phyloP scores from a whole-genome alignment of 1,140 invertebrate species.

The Eupeodes corollae region DNA sequence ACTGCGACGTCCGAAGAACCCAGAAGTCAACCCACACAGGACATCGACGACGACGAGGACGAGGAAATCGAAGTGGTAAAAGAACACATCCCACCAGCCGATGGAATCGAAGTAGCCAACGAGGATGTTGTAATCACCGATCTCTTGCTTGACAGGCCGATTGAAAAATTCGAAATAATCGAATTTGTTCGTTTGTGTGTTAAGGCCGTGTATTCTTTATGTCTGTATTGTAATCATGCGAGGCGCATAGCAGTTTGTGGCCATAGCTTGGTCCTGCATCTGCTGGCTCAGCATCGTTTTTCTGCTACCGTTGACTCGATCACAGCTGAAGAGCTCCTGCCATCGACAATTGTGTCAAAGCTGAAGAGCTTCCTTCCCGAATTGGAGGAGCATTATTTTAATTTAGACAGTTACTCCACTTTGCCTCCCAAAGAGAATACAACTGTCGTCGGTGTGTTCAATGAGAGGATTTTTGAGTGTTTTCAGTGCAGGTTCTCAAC shows the following conservation, averaged over 20 bases:
- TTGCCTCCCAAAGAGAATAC: conserved; percentile 35
- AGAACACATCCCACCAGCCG: conserved; percentile 8
- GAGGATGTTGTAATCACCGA: conserved; percentile 55
- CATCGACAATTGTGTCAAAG: conserved; percentile 55
- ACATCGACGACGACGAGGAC: conserved; percentile 3
- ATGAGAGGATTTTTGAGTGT: conserved; percentile 60
- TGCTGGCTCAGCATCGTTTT: conserved; percentile 65
- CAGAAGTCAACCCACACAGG: background rate
- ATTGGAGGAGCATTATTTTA: conserved; percentile 52
- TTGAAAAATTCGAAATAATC: conserved; percentile 59
- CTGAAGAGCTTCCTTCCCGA: conserved; percentile 52
- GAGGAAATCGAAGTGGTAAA: conserved; percentile 7
- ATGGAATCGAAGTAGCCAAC: conserved; percentile 41
- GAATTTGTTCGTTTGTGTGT: conserved; percentile 61
- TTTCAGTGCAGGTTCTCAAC: conserved; percentile 70
- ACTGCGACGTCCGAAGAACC: background rate
- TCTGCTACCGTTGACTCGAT: conserved; percentile 58
- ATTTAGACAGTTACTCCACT: conserved; percentile 56
- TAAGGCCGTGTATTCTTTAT: conserved; percentile 50
- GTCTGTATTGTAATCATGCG: conserved; percentile 74
- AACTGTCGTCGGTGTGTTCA: conserved; percentile 11
- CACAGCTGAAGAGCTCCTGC: conserved; percentile 56
- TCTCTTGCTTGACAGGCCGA: conserved; percentile 56
- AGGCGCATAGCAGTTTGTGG: conserved; percentile 70
- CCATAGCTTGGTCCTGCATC: conserved; percentile 62